Percentiles rank a stretch among this genome's conserved stretches.
Evolutionary conservation across 2,113 vertebrate species (phyloP).

Genomic region (Peromyscus polionotus): DNA sequence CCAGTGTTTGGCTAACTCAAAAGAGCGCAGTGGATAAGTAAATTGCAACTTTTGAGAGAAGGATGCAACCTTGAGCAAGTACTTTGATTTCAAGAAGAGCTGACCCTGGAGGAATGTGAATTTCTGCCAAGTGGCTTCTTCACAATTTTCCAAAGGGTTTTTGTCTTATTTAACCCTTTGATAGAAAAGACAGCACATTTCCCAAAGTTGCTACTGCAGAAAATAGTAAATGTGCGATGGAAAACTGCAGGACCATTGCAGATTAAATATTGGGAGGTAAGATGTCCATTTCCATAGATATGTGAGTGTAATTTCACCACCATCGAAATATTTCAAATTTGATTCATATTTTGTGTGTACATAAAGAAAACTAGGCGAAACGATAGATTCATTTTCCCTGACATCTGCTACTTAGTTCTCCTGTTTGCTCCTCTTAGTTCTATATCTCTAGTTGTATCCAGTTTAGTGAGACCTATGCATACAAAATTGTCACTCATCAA

Average conservation of each 20-base stretch:
- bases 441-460: slow-evolving; percentile 89
- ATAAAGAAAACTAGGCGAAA: not conserved
- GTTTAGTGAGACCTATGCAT: slow-evolving; percentile 89
- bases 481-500: slow-evolving; percentile 90
- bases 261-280: slow-evolving; percentile 90
- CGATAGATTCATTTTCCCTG: not conserved
- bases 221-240: slow-evolving; percentile 87
- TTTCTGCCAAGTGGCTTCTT: not conserved
- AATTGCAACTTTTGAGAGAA: not conserved
- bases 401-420: slow-evolving; percentile 87
- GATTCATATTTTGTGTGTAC: slow-evolving; percentile 90
- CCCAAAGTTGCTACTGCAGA: slow-evolving; percentile 70
- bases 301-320: slow-evolving; percentile 91
- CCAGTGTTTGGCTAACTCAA: not conserved
- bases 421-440: slow-evolving; percentile 88
- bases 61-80: not conserved
- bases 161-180: not conserved
- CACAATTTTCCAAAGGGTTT: not conserved
- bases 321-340: slow-evolving; percentile 88
- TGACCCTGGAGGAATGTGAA: not conserved
- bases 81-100: not conserved
- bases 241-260: slow-evolving; percentile 90
- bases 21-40: not conserved
- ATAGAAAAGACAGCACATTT: not conserved
- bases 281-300: slow-evolving; percentile 86